Conservation (phyloP, 2,888 invertebrate genomes). For the Calliopum simillimum region DNA sequence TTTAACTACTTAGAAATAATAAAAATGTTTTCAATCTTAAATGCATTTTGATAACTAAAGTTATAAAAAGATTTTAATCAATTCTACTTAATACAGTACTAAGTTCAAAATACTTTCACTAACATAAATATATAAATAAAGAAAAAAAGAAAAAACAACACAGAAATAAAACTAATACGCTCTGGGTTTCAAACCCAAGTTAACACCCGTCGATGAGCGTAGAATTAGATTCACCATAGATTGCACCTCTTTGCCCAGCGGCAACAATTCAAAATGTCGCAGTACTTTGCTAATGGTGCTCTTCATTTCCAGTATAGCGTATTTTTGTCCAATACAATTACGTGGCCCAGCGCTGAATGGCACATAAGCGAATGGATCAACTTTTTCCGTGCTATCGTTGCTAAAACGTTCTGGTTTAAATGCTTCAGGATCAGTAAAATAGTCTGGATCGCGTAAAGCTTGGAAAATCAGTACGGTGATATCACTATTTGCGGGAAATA, state of each 20-base stretch:
- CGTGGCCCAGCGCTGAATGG: slow-evolving; percentile 63
- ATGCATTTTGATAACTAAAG: too few relatives aligned
- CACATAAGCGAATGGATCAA: slow-evolving; percentile 47
- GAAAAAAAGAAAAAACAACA: too few relatives aligned
- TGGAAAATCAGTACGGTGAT: slow-evolving; percentile 50
- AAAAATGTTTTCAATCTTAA: too few relatives aligned
- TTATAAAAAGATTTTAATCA: too few relatives aligned
- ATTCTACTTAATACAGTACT: too few relatives aligned
- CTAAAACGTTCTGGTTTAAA: slow-evolving; percentile 49
- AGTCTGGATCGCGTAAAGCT: slow-evolving; percentile 48
- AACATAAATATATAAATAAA: background rate
- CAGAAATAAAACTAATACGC: slow-evolving; percentile 41
- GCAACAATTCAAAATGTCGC: slow-evolving; percentile 45
- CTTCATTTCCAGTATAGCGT: slow-evolving; percentile 54
- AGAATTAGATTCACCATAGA: slow-evolving; percentile 43
- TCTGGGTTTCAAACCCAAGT: slow-evolving; percentile 48
- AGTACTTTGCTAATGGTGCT: slow-evolving; percentile 48
- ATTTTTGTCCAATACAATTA: slow-evolving; percentile 62
- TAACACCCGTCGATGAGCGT: slow-evolving; percentile 45
- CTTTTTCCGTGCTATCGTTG: slow-evolving; percentile 43
- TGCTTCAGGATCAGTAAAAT: slow-evolving; percentile 48
- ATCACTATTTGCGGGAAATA: slow-evolving; percentile 55
- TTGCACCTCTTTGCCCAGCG: slow-evolving; percentile 39
- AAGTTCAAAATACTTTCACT: too few relatives aligned
- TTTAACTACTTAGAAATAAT: too few relatives aligned